Evolutionary conservation across 2,888 invertebrate genomes (phyloP).

Genomic region (Ctena decussata): DNA sequence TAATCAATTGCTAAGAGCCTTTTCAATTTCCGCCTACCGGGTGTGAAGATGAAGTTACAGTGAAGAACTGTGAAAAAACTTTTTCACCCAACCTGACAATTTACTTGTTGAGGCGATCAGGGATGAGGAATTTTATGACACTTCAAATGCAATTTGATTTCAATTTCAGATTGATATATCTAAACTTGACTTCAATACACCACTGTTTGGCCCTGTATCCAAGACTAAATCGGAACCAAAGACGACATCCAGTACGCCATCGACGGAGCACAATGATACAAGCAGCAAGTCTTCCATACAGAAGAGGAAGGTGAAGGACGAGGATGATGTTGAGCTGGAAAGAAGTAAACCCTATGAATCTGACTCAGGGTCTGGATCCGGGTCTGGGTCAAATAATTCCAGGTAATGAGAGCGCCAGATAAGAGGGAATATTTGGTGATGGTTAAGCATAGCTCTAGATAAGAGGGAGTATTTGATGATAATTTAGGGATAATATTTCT

Average conservation of each 20-base stretch:
- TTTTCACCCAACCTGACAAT: too few species aligned
- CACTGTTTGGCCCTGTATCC: constrained; percentile 75
- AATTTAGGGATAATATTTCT: too few species aligned
- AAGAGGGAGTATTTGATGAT: too few species aligned
- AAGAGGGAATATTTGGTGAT: too few species aligned
- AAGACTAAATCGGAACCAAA: constrained; percentile 44
- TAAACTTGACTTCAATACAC: constrained; percentile 75
- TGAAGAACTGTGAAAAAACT: too few species aligned
- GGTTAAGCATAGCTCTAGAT: too few species aligned
- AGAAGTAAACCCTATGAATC: constrained; percentile 55
- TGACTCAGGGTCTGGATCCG: constrained; percentile 78
- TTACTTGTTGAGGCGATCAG: too few species aligned
- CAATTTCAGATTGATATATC: constrained; percentile 60
- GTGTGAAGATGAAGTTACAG: too few species aligned
- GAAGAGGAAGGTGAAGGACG: constrained; percentile 49
- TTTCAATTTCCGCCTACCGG: too few species aligned
- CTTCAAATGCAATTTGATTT: too few species aligned
- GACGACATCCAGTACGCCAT: constrained; percentile 65
- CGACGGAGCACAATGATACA: constrained; percentile 66
- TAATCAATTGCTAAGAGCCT: too few species aligned
- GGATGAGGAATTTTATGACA: too few species aligned
- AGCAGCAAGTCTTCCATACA: constrained; percentile 63
- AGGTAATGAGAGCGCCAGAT: constrained; percentile 23
- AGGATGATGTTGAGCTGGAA: constrained; percentile 51
- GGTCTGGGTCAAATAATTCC: constrained; percentile 72